Evolutionary conservation across 2,888 invertebrate genomes (phyloP).

Genomic region (Nomada ferruginata): DNA sequence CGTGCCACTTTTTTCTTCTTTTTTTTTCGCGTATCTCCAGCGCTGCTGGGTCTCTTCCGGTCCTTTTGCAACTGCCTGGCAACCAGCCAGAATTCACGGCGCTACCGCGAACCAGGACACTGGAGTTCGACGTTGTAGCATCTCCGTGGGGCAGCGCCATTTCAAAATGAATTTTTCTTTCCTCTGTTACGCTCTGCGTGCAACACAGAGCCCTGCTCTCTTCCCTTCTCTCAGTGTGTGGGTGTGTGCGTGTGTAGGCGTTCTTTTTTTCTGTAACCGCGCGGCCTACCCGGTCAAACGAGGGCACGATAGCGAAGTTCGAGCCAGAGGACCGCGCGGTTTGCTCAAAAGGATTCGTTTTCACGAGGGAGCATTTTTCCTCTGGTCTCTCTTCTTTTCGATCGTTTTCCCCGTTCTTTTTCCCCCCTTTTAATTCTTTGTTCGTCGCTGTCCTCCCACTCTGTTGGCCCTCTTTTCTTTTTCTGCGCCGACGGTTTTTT

Average conservation of each 20-base stretch:
- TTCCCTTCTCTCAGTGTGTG: not conserved
- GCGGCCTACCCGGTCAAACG: constrained; percentile 60
- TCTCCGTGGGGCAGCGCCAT: constrained; percentile 67
- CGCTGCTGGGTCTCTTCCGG: constrained; percentile 63
- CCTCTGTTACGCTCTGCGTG: constrained; percentile 3
- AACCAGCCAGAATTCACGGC: constrained; percentile 70
- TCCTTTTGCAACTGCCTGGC: constrained; percentile 72
- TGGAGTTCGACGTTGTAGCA: constrained; percentile 66
- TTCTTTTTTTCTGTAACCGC: constrained; percentile 44
- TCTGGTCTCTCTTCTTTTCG: constrained; percentile 13
- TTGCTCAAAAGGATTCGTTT: constrained; percentile 58
- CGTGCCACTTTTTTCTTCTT: constrained; percentile 65
- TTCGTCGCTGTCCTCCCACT: not conserved
- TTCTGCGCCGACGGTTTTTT: no score
- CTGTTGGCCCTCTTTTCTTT: no score
- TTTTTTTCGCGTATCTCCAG: not conserved
- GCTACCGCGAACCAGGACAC: constrained; percentile 69
- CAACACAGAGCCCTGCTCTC: no score
- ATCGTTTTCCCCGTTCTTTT: not conserved
- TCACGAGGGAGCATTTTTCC: constrained; percentile 34
- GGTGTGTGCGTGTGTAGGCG: not conserved
- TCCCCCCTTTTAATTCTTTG: not conserved
- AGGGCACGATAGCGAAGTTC: constrained; percentile 56
- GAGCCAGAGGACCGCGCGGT: constrained; percentile 50
- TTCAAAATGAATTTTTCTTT: constrained; percentile 72